Evolutionary conservation across 2,888 invertebrate genomes (phyloP).

Genomic region (Rambutsinella grinnellia): DNA sequence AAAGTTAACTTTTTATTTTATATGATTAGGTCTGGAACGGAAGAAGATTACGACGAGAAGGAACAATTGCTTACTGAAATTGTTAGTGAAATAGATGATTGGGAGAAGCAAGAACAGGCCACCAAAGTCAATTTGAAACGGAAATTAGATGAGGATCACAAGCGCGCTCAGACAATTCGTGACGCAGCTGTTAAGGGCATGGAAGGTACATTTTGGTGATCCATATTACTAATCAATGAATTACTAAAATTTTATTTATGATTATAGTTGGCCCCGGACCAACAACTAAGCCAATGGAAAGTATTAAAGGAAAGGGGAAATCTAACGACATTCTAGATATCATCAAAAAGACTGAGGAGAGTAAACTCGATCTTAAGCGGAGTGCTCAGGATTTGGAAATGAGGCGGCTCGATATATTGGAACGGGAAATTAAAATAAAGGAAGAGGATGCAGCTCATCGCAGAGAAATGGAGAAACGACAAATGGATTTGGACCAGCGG

Average conservation of each 20-base stretch:
- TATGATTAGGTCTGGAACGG: not conserved
- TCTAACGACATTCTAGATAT: not conserved
- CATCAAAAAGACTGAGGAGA: not conserved
- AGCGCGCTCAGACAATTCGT: not conserved
- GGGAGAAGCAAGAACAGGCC: not conserved
- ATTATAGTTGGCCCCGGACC: too few relatives aligned
- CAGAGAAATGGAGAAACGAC: not conserved
- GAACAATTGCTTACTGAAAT: not conserved
- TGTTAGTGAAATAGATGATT: not conserved
- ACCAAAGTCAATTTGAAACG: not conserved
- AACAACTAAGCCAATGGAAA: not conserved
- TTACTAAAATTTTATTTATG: too few relatives aligned
- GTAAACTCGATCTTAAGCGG: not conserved
- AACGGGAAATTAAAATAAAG: not conserved
- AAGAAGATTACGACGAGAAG: conserved; percentile 4
- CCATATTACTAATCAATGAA: not conserved
- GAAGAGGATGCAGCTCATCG: not conserved
- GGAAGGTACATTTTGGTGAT: not conserved
- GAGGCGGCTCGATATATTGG: not conserved
- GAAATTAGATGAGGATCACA: not conserved
- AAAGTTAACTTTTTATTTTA: too few relatives aligned
- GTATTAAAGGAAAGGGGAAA: not conserved
- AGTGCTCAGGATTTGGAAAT: not conserved
- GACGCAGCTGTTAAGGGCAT: too few relatives aligned
- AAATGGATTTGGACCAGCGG: not conserved